A percentile compares a stretch with the other conserved stretches of the same genome.
Conservation (phyloP, 1,140 invertebrate species). For the Lepidotrigona ventralis region DNA sequence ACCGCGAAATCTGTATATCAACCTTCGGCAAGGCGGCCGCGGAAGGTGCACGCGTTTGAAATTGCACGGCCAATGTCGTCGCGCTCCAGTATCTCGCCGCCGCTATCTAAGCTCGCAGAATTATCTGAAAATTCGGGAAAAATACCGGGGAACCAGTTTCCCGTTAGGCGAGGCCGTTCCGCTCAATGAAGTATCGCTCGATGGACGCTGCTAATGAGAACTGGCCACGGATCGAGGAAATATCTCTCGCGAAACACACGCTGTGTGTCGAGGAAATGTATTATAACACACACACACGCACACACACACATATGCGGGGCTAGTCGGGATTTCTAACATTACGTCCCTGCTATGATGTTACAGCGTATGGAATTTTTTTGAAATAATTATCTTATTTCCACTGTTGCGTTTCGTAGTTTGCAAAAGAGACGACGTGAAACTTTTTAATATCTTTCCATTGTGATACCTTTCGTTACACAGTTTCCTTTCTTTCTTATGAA, state of each 20-base stretch:
- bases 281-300: background rate
- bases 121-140: conserved; percentile 42
- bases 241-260: background rate
- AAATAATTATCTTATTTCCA: too few relatives aligned
- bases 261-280: background rate
- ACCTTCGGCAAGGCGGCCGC: conserved; percentile 32
- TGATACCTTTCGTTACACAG: too few relatives aligned
- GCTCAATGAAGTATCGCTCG: conserved; percentile 6
- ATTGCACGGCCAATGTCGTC: conserved; percentile 33
- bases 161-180: conserved; percentile 29
- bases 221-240: background rate
- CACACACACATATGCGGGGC: too few relatives aligned
- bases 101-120: background rate
- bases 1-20: conserved; percentile 51
- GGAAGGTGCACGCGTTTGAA: conserved; percentile 11
- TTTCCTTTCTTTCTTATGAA: too few relatives aligned
- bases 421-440: too few relatives aligned
- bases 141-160: conserved; percentile 38
- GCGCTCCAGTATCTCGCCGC: background rate
- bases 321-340: too few relatives aligned
- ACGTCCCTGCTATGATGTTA: too few relatives aligned
- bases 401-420: too few relatives aligned
- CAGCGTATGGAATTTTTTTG: too few relatives aligned
- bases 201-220: background rate
- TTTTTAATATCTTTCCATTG: too few relatives aligned